Conservation (phyloP, 2,113 vertebrate genomes). For the Aplodontia rufa region DNA sequence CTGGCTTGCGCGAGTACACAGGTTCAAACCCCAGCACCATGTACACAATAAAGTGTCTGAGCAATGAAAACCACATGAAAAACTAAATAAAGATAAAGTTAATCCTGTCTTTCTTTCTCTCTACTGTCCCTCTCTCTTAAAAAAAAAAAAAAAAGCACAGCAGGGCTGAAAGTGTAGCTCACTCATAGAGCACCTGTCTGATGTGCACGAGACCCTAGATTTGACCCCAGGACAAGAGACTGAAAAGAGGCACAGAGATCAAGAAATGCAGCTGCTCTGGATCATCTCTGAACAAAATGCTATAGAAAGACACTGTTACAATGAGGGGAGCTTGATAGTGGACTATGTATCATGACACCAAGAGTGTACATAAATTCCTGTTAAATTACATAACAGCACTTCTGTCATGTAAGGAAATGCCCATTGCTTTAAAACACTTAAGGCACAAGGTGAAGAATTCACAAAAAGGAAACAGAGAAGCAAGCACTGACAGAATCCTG, state of each 20-base stretch:
- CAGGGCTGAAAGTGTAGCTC: no score
- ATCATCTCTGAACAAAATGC: not conserved
- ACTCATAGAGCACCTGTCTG: no score
- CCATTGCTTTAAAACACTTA: not conserved
- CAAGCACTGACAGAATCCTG: not conserved
- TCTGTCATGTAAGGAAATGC: not conserved
- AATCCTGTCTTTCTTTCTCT: no score
- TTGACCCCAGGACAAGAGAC: no score
- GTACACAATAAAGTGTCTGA: no score
- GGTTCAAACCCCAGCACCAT: no score
- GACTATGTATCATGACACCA: not conserved
- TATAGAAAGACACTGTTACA: not conserved
- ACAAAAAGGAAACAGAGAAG: not conserved
- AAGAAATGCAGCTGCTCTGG: not conserved
- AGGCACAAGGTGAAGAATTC: not conserved
- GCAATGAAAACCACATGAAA: no score
- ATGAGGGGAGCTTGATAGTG: not conserved
- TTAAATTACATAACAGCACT: constrained; percentile 3
- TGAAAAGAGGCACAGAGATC: not conserved
- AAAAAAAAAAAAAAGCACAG: no score
- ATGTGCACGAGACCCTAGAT: no score
- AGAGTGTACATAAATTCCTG: not conserved
- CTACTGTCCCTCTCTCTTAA: no score
- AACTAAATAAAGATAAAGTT: no score
- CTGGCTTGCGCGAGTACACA: no score